Evolutionary conservation across 2,113 vertebrate genomes (phyloP).

Genomic region (Coryphaenoides rupestris): DNA sequence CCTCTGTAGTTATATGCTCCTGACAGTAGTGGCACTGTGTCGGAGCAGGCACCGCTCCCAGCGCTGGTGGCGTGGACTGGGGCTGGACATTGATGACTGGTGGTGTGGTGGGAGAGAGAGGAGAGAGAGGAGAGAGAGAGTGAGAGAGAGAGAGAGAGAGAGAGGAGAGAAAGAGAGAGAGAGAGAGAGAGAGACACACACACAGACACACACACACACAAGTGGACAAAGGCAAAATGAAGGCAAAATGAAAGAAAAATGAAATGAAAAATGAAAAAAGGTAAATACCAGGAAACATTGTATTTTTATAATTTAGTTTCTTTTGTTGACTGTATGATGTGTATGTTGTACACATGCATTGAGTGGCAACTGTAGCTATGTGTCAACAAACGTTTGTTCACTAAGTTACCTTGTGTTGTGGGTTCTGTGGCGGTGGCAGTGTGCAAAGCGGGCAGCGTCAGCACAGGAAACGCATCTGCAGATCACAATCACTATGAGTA

Average conservation of each 20-base stretch:
- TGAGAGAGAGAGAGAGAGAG: not conserved
- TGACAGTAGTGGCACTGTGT: conserved; percentile 45
- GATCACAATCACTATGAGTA: conserved; percentile 13
- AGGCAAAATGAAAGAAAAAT: no score
- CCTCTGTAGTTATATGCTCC: conserved; percentile 28
- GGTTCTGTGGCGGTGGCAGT: conserved; percentile 10
- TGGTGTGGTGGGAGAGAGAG: no score
- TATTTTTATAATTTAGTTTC: no score
- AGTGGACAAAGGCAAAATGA: not conserved
- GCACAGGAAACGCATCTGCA: conserved; percentile 43
- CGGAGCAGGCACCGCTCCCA: conserved; percentile 22
- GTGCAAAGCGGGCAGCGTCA: conserved; percentile 28
- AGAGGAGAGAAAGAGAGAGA: not conserved
- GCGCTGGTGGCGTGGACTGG: not conserved
- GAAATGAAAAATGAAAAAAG: not conserved
- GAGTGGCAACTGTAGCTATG: not conserved
- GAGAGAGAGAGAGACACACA: not conserved
- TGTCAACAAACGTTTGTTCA: no score
- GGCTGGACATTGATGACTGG: no score
- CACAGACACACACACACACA: not conserved
- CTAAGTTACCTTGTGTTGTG: conserved; percentile 45
- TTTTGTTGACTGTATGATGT: no score
- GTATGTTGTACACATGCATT: no score
- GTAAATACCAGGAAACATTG: not conserved
- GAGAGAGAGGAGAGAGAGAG: not conserved